Percentiles rank a stretch among this genome's conserved stretches.
phyloP scores from a whole-genome alignment of 2,888 invertebrate species.

The Cantharis nigra region DNA sequence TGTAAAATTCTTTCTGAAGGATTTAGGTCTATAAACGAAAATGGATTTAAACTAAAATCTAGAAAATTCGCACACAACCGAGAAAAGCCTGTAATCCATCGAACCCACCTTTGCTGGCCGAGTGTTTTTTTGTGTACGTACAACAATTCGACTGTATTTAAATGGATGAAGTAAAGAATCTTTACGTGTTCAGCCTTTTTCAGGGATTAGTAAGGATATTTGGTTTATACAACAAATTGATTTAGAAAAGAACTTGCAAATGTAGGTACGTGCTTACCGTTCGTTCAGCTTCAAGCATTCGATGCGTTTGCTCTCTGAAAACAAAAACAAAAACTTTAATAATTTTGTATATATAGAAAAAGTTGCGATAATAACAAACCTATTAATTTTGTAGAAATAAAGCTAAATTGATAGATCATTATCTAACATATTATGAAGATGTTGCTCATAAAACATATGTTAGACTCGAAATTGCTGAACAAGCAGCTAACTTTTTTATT shows the following conservation, averaged over 20 bases:
- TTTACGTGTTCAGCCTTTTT: not conserved
- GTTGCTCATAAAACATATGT: not conserved
- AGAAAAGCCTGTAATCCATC: not conserved
- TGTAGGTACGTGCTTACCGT: not conserved
- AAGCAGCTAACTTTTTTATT: conserved; percentile 17
- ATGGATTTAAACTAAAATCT: conserved; percentile 2
- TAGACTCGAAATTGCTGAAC: conserved; percentile 14
- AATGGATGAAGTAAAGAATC: not conserved
- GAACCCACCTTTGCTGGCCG: not conserved
- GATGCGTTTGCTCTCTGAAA: not conserved
- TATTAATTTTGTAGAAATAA: not conserved
- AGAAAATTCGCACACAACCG: not conserved
- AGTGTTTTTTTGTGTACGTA: conserved; percentile 2
- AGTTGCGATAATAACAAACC: not conserved
- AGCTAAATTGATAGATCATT: not conserved
- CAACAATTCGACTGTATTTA: not conserved
- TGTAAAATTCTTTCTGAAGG: not conserved
- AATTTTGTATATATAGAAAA: not conserved
- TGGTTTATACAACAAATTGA: not conserved
- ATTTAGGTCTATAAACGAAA: conserved; percentile 1
- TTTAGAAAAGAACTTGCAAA: not conserved
- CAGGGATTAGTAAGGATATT: not conserved
- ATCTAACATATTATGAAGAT: not conserved
- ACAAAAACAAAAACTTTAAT: not conserved
- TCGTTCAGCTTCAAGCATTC: not conserved